These are phyloP conservation scores for Artibeus jamaicensis DNA, from an alignment of 2,797 vertebrate species.

Conservation along the genomic window DNA sequence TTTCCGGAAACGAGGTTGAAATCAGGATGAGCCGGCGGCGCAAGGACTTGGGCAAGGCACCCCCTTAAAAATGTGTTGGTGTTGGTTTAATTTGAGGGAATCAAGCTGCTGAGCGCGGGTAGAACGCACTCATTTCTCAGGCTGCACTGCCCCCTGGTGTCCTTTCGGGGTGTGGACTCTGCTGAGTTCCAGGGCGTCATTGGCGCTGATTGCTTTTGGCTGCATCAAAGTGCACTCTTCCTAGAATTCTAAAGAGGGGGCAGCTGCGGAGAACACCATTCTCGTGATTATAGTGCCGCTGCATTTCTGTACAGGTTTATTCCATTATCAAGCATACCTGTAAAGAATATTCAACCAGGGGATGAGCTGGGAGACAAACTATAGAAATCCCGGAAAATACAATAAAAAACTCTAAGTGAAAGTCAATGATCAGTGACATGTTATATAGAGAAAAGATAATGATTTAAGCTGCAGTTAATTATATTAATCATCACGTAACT, in stretches of 20 bases:
- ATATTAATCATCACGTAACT: background rate
- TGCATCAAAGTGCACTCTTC: background rate
- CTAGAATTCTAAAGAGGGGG: background rate
- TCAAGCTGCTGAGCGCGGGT: fast-evolving
- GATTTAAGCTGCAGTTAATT: background rate
- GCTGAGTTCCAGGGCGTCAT: too few species aligned
- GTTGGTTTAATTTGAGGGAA: background rate
- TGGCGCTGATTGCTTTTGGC: background rate
- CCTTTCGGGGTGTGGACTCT: background rate
- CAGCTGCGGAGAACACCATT: too few species aligned
- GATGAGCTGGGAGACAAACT: background rate
- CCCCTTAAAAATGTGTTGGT: background rate
- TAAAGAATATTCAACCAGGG: background rate
- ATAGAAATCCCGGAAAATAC: background rate
- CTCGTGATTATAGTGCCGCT: background rate
- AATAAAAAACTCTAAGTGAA: background rate
- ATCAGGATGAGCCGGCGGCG: background rate
- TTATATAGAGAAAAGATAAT: background rate
- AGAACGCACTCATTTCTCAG: background rate
- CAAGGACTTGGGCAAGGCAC: background rate
- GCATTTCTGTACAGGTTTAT: background rate
- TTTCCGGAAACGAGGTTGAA: background rate
- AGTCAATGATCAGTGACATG: background rate
- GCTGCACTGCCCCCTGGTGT: slow-evolving; percentile 56
- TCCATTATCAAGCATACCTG: background rate